phyloP scores from a whole-genome alignment of 35 echinoderm and acorn worm species.

The Anneissia japonica region DNA sequence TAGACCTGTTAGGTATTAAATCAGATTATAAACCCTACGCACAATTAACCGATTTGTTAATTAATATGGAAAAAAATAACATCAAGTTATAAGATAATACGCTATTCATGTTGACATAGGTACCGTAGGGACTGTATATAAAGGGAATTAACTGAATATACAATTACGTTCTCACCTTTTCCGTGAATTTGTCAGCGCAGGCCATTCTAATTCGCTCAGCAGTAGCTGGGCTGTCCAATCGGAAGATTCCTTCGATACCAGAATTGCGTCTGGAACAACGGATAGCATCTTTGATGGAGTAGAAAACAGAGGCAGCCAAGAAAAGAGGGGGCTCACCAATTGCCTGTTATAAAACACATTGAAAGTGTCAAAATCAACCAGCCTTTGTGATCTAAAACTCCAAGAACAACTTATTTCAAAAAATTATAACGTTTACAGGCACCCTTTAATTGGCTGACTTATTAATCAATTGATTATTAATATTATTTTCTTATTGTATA shows the following conservation, averaged over 20 bases:
- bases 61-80: not conserved
- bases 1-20: not conserved
- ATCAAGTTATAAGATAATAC: not conserved
- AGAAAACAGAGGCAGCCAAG: constrained; percentile 58
- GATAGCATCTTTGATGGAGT: constrained; percentile 86
- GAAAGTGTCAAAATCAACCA: no score
- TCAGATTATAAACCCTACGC: not conserved
- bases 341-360: constrained; percentile 1
- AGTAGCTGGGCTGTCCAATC: constrained; percentile 62
- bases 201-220: constrained; percentile 70
- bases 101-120: not conserved
- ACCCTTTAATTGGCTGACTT: no score
- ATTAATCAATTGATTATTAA: no score
- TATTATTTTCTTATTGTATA: no score
- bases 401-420: no score
- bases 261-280: constrained; percentile 51
- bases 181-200: constrained; percentile 56
- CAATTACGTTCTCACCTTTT: constrained; percentile 39
- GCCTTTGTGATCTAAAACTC: no score
- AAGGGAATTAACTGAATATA: not conserved
- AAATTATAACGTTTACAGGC: no score
- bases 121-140: not conserved
- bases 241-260: constrained; percentile 29
- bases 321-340: constrained; percentile 50
- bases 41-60: not conserved